Evolutionary conservation across 1,140 invertebrate species (phyloP).

Genomic region (Trichonephila clavata): DNA sequence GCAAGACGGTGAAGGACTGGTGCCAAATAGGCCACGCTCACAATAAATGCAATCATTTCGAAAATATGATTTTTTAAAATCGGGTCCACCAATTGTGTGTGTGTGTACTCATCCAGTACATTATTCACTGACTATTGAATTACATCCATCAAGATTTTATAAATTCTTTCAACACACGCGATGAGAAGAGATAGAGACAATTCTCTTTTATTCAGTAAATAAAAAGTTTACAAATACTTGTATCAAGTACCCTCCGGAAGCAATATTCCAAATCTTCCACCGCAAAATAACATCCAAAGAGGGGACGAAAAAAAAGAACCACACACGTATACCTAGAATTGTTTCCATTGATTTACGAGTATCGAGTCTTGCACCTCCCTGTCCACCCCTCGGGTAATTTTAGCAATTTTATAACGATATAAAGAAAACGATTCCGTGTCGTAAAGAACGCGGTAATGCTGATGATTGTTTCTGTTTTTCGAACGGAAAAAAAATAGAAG

Average conservation of each 20-base stretch:
- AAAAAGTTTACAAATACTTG: background rate
- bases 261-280: background rate
- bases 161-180: too few species aligned
- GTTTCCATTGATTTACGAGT: conserved; percentile 23
- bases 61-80: too few species aligned
- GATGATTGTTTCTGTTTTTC: conserved; percentile 20
- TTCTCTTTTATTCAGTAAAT: background rate
- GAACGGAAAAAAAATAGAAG: background rate
- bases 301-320: too few species aligned
- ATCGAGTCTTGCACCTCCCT: background rate
- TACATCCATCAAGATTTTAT: too few species aligned
- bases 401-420: conserved; percentile 30
- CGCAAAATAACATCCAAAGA: background rate
- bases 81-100: too few species aligned
- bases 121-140: too few species aligned
- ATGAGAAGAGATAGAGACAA: background rate
- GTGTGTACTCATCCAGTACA: too few species aligned
- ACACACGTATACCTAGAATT: background rate
- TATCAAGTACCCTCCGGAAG: background rate
- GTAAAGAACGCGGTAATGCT: background rate
- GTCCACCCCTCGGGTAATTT: background rate
- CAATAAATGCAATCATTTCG: too few species aligned
- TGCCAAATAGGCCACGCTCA: too few species aligned
- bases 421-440: conserved; percentile 16
- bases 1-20: too few species aligned